Evolutionary conservation across 2,888 invertebrate species (phyloP), one percentile per base, ranked within the genome.

Genomic region (Uloborus plumipes): DNA sequence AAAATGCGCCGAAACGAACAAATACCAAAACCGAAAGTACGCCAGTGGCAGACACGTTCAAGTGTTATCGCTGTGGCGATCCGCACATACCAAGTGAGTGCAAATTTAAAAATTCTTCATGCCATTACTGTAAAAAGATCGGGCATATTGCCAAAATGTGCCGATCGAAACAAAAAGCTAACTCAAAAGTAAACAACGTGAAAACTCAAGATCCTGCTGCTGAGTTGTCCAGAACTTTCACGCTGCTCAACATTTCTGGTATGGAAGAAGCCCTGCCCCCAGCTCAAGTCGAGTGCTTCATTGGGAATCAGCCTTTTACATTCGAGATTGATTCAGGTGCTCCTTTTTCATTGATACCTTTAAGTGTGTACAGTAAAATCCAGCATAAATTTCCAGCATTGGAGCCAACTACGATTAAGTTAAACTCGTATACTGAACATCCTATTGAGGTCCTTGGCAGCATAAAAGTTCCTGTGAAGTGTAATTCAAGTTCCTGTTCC

Each of bases 251-350:
- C 26, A 26, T 26, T 4, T 26, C 2, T 26, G 26, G 26, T 26
- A 26, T 26, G 26, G 2, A 26, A 26, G 26, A 26, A 26, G 26
- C 26, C 4, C 26, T 26, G 26, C 26, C 26, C 26, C 26, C 26
- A 26, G 3, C 31, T 2, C 2, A 31, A 2, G 26, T 22, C 1
- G 14, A 31, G 3, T 64, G 64, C 26, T 14, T 64, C 13, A 53
- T 69, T 20, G 69, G 53, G n/a, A n/a, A 31, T 22, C 11, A 31
- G 26, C 64, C 53, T 13, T 22, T 53, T 4, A 15, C 9, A 4
- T 55, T 69, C 53, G 69, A 69, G 26, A 53, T 69, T 26, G 69
- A 69, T n/a, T 15, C 55, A 69, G 26, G 26, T 26, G 26, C 26
- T 3, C 26, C 26, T 26, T 26, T 26, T 26, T 26, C 26, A 3